These are phyloP conservation scores for Drosophila kambysellisi DNA, from an alignment of 2,888 invertebrate genomes.

Conservation along the genomic window DNA sequence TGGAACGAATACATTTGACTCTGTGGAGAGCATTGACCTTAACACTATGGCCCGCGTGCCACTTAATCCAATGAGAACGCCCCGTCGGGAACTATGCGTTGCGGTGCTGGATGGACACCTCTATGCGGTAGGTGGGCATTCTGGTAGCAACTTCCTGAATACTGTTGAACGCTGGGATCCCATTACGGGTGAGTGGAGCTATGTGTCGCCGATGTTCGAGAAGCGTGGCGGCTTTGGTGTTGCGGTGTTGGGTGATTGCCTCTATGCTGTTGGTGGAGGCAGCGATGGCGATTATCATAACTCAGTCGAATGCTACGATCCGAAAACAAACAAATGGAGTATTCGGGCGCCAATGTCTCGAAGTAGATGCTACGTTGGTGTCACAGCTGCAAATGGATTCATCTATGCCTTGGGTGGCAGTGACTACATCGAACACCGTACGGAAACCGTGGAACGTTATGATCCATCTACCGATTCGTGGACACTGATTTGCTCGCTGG, in stretches of 20 bases:
- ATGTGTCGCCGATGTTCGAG: no score
- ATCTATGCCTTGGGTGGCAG: constrained; percentile 97
- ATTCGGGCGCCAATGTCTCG: constrained; percentile 94
- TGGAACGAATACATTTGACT: no score
- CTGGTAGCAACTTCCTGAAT: no score
- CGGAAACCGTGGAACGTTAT: constrained; percentile 95
- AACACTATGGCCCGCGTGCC: no score
- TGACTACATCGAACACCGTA: constrained; percentile 93
- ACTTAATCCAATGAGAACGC: no score
- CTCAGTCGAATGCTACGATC: constrained; percentile 94
- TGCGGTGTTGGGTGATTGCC: constrained; percentile 91
- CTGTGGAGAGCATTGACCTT: no score
- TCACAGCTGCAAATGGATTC: constrained; percentile 93
- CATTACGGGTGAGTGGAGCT: no score
- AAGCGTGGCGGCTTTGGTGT: no score
- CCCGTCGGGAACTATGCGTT: no score
- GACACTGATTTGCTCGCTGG: constrained; percentile 93
- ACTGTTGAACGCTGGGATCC: no score
- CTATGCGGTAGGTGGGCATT: no score
- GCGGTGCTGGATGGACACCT: no score
- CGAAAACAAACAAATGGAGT: constrained; percentile 91
- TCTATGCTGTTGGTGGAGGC: constrained; percentile 96
- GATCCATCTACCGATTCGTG: constrained; percentile 92
- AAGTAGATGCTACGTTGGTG: constrained; percentile 94
- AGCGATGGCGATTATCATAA: constrained; percentile 89